Evolutionary conservation across 2,888 invertebrate species (phyloP), one percentile per base, ranked within the genome.

Genomic region (Conus canariensis): DNA sequence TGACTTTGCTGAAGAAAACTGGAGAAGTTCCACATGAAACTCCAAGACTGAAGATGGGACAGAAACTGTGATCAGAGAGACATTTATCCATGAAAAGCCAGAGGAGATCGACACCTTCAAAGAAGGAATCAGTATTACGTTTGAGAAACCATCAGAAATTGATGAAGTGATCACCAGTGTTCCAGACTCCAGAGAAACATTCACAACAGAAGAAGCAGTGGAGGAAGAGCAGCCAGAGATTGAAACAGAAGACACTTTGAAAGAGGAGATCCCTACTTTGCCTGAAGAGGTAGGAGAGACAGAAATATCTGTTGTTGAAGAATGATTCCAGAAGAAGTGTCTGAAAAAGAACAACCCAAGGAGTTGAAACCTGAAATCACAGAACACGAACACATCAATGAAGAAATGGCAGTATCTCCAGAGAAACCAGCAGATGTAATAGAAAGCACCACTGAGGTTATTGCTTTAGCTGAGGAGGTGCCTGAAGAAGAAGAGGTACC

Each of bases 321-420:
- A 90, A 85, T 85, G 58, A 85, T 25, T 45, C 60, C 70, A 19
- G 30, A 58, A 30, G 91, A 91, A 30, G 80, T 67, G 30, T 56
- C 80, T 80, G 88, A 85, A 45, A 80, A 64, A 83, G 83, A 91
- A 70, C 10, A 64, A 64, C 22, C 77, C 82, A 60, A 25, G 16
- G 30, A 89, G 25, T 80, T 85, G 59, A 64, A 86, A 64, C 70
- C 90, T 83, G 91, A 91, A 88, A 89, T 90, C 25, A 59, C 85
- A 56, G 80, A 74, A 4, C 8, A 19, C 2, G 74, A 60, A 60
- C 19, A n/a, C 30, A 82, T 45, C 45, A 88, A 82, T 83, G 74
- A 85, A 67, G 90, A 77, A 60, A 14, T 80, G 30, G 30, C 45
- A 10, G 16, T 83, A 19, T 22, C 56, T 58, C 82, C 58, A 59